These are phyloP conservation scores for Lipophrys pholis DNA, from an alignment of 2,113 vertebrate species.

Conservation along the genomic window DNA sequence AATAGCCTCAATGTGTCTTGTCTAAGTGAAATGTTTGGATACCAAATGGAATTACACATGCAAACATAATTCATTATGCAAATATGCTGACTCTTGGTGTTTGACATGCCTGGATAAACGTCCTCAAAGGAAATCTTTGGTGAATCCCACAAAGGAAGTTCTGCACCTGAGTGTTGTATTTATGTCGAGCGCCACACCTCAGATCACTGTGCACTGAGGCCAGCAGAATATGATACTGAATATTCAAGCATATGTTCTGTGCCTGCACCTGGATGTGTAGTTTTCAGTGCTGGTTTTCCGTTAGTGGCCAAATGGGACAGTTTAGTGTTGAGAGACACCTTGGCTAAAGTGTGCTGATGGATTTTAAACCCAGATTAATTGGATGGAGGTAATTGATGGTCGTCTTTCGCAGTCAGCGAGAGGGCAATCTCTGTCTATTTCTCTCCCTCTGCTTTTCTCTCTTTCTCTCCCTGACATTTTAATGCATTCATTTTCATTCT, in stretches of 20 bases:
- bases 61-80: constrained; percentile 50
- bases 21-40: constrained; percentile 63
- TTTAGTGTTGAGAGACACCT: constrained; percentile 31
- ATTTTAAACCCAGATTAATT: constrained; percentile 63
- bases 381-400: constrained; percentile 56
- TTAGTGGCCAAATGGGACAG: constrained; percentile 3
- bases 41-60: constrained; percentile 59
- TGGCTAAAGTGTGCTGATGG: constrained; percentile 53
- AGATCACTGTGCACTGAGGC: neutral
- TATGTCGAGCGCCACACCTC: neutral
- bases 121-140: constrained; percentile 25
- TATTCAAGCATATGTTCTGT: neutral
- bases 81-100: constrained; percentile 50
- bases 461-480: constrained; percentile 56
- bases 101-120: constrained; percentile 24
- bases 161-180: neutral
- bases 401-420: constrained; percentile 35
- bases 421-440: constrained; percentile 32
- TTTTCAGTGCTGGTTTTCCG: constrained; percentile 13
- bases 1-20: constrained; percentile 24
- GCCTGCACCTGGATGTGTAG: neutral
- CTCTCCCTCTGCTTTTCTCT: constrained; percentile 16
- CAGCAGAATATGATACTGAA: neutral
- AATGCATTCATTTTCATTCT: constrained; percentile 50
- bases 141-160: constrained; percentile 40